Conservation (phyloP, 1,140 invertebrate species). For the Lordiphosa collinella region DNA sequence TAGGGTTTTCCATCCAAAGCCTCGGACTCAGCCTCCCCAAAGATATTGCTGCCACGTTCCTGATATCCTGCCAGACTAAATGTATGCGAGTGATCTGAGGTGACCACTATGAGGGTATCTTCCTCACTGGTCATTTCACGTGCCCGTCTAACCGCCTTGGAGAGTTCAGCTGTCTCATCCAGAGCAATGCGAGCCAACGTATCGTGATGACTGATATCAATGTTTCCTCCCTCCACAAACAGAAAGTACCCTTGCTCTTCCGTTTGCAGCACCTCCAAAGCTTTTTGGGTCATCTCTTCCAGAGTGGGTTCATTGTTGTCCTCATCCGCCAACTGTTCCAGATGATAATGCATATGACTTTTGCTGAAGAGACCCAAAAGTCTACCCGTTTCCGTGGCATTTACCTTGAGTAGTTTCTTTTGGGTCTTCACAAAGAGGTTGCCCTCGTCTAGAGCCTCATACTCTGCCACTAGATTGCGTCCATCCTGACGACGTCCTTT, state of each 20-base stretch:
- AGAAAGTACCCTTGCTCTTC: constrained; percentile 87
- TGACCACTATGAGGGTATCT: constrained; percentile 85
- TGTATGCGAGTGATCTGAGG: constrained; percentile 86
- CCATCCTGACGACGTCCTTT: constrained; percentile 84
- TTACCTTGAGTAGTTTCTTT: constrained; percentile 79
- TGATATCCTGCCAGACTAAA: constrained; percentile 85
- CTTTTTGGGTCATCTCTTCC: constrained; percentile 90
- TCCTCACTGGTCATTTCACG: constrained; percentile 80
- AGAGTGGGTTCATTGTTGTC: constrained; percentile 83
- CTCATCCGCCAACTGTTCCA: constrained; percentile 82
- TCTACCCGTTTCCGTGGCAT: constrained; percentile 73
- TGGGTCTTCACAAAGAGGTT: constrained; percentile 85
- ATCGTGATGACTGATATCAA: constrained; percentile 91
- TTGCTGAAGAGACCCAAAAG: constrained; percentile 81
- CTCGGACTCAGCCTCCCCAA: constrained; percentile 72
- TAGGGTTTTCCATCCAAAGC: constrained; percentile 82
- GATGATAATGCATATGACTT: constrained; percentile 81
- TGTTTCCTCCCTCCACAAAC: constrained; percentile 84
- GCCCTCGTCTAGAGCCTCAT: constrained; percentile 56
- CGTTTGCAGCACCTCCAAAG: constrained; percentile 88
- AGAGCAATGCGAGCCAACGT: constrained; percentile 86
- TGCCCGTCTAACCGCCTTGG: constrained; percentile 82
- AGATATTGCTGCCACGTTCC: constrained; percentile 80
- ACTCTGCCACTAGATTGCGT: constrained; percentile 86
- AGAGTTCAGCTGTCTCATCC: constrained; percentile 83